These are phyloP conservation scores for Esox lucius DNA, from an alignment of 2,797 vertebrate species.

Conservation along the genomic window DNA sequence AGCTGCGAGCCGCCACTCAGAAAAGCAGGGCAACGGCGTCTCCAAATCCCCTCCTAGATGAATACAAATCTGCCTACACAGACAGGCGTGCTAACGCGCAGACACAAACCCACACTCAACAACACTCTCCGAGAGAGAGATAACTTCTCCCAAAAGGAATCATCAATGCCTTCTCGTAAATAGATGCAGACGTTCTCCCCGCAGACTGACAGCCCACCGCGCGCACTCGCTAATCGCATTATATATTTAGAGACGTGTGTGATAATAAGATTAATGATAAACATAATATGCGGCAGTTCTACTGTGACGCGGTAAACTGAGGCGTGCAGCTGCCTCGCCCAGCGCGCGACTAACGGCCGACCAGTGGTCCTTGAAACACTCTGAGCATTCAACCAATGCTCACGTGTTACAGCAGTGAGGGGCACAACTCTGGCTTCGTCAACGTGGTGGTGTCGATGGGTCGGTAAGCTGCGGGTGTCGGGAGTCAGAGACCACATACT, in stretches of 20 bases:
- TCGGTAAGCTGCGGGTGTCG: too few relatives aligned
- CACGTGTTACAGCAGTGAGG: too few relatives aligned
- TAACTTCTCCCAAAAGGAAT: neutral
- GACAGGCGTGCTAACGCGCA: neutral
- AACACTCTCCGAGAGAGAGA: neutral
- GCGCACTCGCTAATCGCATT: neutral
- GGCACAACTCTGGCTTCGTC: too few relatives aligned
- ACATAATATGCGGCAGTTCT: too few relatives aligned
- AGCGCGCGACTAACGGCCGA: too few relatives aligned
- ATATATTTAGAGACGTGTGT: neutral
- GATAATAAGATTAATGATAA: neutral
- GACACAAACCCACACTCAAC: neutral
- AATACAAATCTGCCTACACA: neutral
- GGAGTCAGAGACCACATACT: too few relatives aligned
- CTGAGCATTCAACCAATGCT: too few relatives aligned
- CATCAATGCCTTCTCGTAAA: neutral
- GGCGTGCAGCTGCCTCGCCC: too few relatives aligned
- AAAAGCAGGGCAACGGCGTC: neutral
- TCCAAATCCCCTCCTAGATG: neutral
- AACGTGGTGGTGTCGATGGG: too few relatives aligned
- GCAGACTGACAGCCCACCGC: too few relatives aligned
- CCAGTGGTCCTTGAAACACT: too few relatives aligned
- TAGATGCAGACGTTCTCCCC: neutral
- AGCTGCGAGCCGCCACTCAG: neutral
- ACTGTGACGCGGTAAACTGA: too few relatives aligned